Base-by-base conservation (phyloP, 2,888 invertebrate genomes). In the Cheilosia vernalis region DNA sequence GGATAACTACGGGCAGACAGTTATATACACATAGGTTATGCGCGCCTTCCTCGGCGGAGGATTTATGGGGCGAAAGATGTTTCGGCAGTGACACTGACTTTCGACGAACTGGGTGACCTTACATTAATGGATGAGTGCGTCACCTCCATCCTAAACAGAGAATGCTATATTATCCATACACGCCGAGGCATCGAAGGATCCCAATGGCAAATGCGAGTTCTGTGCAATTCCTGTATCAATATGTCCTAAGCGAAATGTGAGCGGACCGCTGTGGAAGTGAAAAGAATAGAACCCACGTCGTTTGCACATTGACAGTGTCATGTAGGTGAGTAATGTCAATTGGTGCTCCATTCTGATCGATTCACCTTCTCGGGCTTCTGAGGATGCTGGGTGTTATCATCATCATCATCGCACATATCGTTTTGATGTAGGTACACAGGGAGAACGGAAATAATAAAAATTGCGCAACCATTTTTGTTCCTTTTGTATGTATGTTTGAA, bases 291-390 rank as follows among this genome's bases (percentile, higher is more conserved):
- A 56, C 47, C 55, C 51, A 61, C 67, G 66, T 72, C 53, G 19
- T 66, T 42, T 24, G n/a, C 67, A 56, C 61, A 72, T 72, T 77
- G 72, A 49, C 60, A 61, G 64, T 27, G 67, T 44, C 74, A 84
- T 70, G 84, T 84, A 84, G 74, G 84, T 84, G 79, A 84, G 60
- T 79, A 74, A 84, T 80, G 80, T 80, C 80, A 80, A 84, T 84
- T 84, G 80, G 33, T 76, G 70, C 55, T 66, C 64, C 73, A 84
- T 79, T 30, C 79, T 74, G 79, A 69, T 58, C 49, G 24, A 60
- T 56, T 78, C 63, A 79, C 67, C 63, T 63, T 44, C 21, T 61
- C 40, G 67, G 44, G 9, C 44, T 47, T 15, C 17, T 64, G 30
- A 70, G 58, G 53, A 82, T 53, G 61, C 47, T 21, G 60, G 47